phyloP scores from a whole-genome alignment of 1,140 invertebrate species.

The Meloidogyne floridensis region DNA sequence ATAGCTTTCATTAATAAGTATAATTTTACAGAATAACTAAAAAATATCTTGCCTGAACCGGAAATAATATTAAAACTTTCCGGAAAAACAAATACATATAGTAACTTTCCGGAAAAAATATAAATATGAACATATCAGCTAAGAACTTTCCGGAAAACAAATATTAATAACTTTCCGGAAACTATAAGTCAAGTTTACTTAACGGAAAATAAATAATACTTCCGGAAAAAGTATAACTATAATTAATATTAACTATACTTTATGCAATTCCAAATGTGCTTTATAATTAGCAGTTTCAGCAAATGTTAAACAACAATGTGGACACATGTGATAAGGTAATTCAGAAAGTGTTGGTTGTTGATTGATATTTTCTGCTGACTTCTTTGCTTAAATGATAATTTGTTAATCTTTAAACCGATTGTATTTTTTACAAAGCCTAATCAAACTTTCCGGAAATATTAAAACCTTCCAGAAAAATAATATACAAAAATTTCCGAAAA shows the following conservation, averaged over 20 bases:
- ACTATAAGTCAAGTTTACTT: too few species aligned
- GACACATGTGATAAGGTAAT: constrained; percentile 53
- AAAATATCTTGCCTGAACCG: background rate
- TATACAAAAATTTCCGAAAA: too few species aligned
- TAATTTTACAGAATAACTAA: too few species aligned
- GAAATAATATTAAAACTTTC: background rate
- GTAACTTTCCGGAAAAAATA: too few species aligned
- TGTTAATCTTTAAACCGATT: background rate
- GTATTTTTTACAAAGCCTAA: too few species aligned
- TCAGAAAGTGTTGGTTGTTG: constrained; percentile 22
- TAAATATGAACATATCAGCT: background rate
- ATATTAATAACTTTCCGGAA: too few species aligned
- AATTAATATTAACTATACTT: constrained; percentile 8
- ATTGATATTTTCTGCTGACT: background rate
- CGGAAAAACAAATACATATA: background rate
- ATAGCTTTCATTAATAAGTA: too few species aligned
- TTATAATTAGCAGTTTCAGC: constrained; percentile 42
- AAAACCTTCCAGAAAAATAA: too few species aligned
- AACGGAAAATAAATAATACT: too few species aligned
- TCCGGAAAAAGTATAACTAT: too few species aligned
- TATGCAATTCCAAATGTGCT: constrained; percentile 44
- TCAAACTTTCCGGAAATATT: too few species aligned
- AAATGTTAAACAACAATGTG: constrained; percentile 56
- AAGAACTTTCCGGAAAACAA: background rate
- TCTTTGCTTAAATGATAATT: background rate